Conservation (phyloP, 2,797 vertebrate genomes). For the Enteromius mattozi region DNA sequence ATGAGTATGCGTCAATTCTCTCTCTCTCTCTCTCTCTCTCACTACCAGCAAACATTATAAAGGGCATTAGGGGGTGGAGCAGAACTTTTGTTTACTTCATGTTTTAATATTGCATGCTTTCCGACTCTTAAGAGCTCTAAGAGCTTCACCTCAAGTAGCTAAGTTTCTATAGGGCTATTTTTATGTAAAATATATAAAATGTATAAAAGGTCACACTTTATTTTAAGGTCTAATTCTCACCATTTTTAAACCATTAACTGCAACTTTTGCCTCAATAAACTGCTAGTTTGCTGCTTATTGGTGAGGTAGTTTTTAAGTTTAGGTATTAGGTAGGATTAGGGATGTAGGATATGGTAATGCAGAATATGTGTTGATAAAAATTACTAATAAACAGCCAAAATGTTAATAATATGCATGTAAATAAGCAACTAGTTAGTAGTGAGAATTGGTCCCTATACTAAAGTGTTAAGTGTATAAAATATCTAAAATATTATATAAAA, state of each 20-base stretch:
- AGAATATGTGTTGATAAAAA: not conserved
- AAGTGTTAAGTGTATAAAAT: not conserved
- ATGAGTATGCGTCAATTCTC: constrained; percentile 55
- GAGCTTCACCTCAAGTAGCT: not conserved
- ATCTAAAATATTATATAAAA: not conserved
- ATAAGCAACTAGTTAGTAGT: not conserved
- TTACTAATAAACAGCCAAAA: not conserved
- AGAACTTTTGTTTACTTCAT: not conserved
- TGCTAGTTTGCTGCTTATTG: not conserved
- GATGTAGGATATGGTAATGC: too few relatives aligned
- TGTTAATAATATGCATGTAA: not conserved
- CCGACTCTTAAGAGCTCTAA: not conserved
- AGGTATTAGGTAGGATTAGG: not conserved
- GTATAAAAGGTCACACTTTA: not conserved
- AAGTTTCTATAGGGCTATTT: not conserved
- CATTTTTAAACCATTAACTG: not conserved
- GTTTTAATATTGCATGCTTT: constrained; percentile 22
- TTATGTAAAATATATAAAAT: not conserved
- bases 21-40: constrained; percentile 35
- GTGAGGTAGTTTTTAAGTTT: not conserved
- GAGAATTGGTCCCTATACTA: not conserved
- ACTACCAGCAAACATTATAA: constrained; percentile 31
- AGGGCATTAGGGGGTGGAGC: constrained; percentile 16
- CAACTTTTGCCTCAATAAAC: not conserved
- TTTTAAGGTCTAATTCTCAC: not conserved